Percentiles rank a stretch among this genome's conserved stretches.
phyloP scores from a whole-genome alignment of 2,113 vertebrate species.

The Scopus umbretta region DNA sequence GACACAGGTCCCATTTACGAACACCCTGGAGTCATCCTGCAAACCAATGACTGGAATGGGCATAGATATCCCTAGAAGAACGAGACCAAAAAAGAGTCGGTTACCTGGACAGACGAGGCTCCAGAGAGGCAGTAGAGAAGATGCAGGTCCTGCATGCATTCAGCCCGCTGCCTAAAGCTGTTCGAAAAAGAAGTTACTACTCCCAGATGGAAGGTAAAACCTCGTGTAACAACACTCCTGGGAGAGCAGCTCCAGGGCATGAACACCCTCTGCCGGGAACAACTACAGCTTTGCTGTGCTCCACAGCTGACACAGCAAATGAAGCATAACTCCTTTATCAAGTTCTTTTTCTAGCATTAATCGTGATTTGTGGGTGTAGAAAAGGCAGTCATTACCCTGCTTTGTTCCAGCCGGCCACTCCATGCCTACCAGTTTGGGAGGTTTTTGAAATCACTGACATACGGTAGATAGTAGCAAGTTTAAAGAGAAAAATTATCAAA shows the following conservation, averaged over 20 bases:
- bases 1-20: conserved; percentile 88
- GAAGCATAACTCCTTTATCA: not conserved
- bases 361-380: not conserved
- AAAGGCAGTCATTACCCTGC: not conserved
- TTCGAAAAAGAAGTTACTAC: not conserved
- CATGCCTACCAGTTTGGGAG: not conserved
- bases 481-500: not conserved
- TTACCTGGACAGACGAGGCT: rapidly evolving
- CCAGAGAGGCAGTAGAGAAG: not conserved
- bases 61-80: conserved; percentile 84
- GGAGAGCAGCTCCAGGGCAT: not conserved
- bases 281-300: not conserved
- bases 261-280: not conserved
- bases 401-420: not conserved
- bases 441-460: not conserved
- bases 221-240: not conserved
- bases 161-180: not conserved
- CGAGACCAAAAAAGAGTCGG: not conserved
- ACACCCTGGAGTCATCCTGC: conserved; percentile 88
- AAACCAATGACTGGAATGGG: conserved; percentile 96
- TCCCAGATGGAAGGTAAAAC: not conserved
- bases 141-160: not conserved
- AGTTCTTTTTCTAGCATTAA: not conserved
- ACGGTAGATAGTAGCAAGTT: not conserved
- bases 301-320: not conserved